phyloP scores from a whole-genome alignment of 2,888 invertebrate genomes.

The Andrena bicolor region DNA sequence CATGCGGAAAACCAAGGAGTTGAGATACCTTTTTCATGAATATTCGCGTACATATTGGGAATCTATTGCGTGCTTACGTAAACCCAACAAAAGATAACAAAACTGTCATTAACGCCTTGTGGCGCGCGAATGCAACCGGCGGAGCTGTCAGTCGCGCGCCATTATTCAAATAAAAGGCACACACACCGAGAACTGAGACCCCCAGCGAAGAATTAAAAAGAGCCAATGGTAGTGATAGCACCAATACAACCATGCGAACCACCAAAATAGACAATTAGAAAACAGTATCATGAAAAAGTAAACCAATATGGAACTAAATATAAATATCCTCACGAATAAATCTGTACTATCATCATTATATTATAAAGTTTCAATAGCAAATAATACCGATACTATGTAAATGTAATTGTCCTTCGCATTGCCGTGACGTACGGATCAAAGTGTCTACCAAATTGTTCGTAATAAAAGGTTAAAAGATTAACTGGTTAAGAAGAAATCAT shows the following conservation, averaged over 20 bases:
- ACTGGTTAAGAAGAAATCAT: neutral
- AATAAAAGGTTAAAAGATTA: neutral
- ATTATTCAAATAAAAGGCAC: neutral
- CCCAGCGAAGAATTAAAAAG: neutral
- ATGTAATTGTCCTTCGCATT: too few relatives aligned
- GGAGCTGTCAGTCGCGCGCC: neutral
- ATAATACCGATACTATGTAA: too few relatives aligned
- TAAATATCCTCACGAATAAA: too few relatives aligned
- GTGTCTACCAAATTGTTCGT: neutral
- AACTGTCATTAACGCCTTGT: neutral
- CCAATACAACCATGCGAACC: neutral
- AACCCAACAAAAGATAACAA: constrained; percentile 4
- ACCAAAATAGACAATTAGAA: too few relatives aligned
- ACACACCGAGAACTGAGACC: neutral
- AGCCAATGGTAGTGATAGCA: neutral
- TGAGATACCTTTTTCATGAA: neutral
- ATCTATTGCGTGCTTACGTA: neutral
- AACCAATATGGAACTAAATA: too few relatives aligned
- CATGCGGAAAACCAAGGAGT: neutral
- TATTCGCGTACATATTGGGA: neutral
- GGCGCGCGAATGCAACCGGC: neutral
- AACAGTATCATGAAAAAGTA: too few relatives aligned
- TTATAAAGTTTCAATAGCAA: too few relatives aligned
- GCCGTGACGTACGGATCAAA: too few relatives aligned
- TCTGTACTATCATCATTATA: too few relatives aligned